Evolutionary conservation across 2,113 vertebrate genomes (phyloP).

Genomic region (Brienomyrus brachyistius): DNA sequence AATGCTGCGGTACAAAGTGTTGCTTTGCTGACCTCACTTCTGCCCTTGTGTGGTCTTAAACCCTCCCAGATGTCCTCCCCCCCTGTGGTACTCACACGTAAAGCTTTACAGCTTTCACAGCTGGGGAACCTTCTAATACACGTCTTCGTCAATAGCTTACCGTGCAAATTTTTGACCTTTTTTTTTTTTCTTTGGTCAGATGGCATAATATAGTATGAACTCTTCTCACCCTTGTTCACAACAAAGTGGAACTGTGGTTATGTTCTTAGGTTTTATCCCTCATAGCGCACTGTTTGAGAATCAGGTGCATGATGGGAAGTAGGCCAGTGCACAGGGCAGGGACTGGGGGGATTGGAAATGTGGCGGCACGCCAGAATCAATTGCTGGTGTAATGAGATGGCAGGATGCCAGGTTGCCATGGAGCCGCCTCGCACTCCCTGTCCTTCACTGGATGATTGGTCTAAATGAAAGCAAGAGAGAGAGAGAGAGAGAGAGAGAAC

Average conservation of each 20-base stretch:
- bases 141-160: neutral
- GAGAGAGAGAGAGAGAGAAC: conserved; percentile 1
- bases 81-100: neutral
- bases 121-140: neutral
- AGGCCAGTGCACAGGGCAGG: conserved; percentile 24
- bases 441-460: conserved; percentile 37
- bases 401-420: conserved; percentile 43
- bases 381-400: conserved; percentile 44
- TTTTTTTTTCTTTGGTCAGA: neutral
- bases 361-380: conserved; percentile 36
- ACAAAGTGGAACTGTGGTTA: conserved; percentile 15
- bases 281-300: conserved; percentile 33
- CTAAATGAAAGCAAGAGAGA: conserved; percentile 37
- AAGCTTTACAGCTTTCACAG: neutral
- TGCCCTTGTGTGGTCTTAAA: neutral
- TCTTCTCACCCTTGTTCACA: conserved; percentile 1
- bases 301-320: conserved; percentile 47
- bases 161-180: neutral
- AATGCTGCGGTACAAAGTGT: neutral
- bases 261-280: conserved; percentile 30
- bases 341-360: conserved; percentile 13
- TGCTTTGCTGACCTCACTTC: neutral
- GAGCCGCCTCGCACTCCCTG: conserved; percentile 31
- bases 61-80: neutral
- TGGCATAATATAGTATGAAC: neutral